Base-by-base conservation (phyloP, 2,113 vertebrate genomes). In the Oreochromis aureus region DNA sequence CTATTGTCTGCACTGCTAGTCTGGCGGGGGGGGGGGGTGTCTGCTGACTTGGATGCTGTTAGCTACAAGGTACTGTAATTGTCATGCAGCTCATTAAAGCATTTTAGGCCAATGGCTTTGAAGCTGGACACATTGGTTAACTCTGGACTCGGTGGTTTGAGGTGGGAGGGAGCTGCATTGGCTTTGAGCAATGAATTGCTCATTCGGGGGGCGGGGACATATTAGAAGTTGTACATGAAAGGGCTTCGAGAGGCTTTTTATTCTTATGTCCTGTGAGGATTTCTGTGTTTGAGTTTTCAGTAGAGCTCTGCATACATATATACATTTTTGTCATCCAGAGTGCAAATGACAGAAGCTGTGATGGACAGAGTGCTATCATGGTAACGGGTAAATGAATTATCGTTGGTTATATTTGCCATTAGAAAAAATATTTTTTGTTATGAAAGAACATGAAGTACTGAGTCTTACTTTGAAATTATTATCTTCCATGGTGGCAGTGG, bases 51-150 rank as follows among this genome's bases (percentile, higher is more conserved):
- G 18, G 58, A 10, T 56, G 55, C 48, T 84, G 27, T 16, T 63
- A 82, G 46, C 53, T 82, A 34, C 59, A 46, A 56, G 55, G 58
- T 41, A 2, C 4, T 66, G 58, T 87, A 90, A 88, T 89, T 91
- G 88, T 71, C 53, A 80, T 78, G 27, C 76, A 36, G 86, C 84
- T 94, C 82, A 78, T 92, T 86, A 83, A 87, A 88, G 83, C 58
- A 24, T 87, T 19, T 82, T 10, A 56, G 78, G 34, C 46, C 32
- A n/a, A 34, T 59, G 54, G 73, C 53, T 91, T 89, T 89, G 61
- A 85, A 63, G 83, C 83, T 19, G 86, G 86, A 88, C 88, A 44
- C 82, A 6, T 32, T n/a, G 80, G 55, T 79, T 73, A 7, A 36
- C 86, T 76, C 8, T 69, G 81, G 87, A 80, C 53, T 86, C 24